phyloP scores from a whole-genome alignment of 2,113 vertebrate genomes.

The Alexandromys fortis region DNA sequence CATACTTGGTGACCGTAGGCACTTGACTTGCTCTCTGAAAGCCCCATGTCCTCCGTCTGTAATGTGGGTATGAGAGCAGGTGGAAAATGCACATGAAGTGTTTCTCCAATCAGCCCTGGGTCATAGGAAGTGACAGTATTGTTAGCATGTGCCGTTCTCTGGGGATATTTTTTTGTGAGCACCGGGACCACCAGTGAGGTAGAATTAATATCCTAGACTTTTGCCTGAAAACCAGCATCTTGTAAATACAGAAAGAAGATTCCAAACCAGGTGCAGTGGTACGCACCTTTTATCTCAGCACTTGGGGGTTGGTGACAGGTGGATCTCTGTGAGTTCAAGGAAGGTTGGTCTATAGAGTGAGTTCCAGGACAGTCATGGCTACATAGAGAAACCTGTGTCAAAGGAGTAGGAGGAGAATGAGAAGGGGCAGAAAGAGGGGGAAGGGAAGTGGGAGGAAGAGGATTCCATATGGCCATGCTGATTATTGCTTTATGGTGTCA shows the following conservation, averaged over 20 bases:
- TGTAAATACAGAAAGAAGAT: background rate
- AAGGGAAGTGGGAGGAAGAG: background rate
- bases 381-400: background rate
- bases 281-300: background rate
- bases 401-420: background rate
- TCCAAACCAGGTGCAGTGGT: background rate
- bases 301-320: background rate
- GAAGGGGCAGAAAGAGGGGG: accelerated
- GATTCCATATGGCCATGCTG: background rate
- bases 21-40: background rate
- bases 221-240: background rate
- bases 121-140: background rate
- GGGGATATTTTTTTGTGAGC: slow-evolving; percentile 5
- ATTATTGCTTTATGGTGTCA: background rate
- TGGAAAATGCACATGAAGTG: background rate
- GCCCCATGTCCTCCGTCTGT: background rate
- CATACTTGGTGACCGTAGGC: background rate
- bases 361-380: background rate
- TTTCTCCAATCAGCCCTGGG: background rate
- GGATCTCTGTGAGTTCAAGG: background rate
- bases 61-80: background rate
- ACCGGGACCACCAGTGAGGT: background rate
- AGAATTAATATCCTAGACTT: background rate
- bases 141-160: background rate
- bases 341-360: background rate